phyloP scores from a whole-genome alignment of 2,888 invertebrate species.

The Tineola bisselliella region DNA sequence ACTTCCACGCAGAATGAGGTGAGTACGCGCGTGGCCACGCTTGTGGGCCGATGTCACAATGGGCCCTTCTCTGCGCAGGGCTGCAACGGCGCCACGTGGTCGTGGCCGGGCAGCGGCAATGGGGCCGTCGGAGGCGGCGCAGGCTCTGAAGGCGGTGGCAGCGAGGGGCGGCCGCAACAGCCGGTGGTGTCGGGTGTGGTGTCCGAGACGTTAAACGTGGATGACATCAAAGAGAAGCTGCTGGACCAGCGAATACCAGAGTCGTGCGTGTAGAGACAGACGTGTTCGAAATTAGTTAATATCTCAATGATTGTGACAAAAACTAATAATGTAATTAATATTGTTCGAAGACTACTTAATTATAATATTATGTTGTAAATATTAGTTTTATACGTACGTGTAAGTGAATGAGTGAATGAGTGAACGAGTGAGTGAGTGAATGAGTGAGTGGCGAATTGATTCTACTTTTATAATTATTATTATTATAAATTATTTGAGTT shows the following conservation, averaged over 20 bases:
- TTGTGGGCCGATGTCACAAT: too few relatives aligned
- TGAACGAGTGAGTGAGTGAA: conserved; percentile 40
- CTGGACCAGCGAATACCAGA: conserved; percentile 89
- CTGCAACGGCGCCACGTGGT: conserved; percentile 28
- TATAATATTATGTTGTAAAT: background rate
- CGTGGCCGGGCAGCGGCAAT: conserved; percentile 64
- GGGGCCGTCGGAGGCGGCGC: conserved; percentile 31
- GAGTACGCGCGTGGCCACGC: too few relatives aligned
- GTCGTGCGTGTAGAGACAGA: conserved; percentile 75
- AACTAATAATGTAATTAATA: too few relatives aligned
- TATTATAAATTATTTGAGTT: conserved; percentile 32
- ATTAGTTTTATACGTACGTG: too few relatives aligned
- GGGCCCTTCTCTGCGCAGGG: too few relatives aligned
- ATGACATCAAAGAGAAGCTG: conserved; percentile 87
- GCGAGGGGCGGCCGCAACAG: background rate
- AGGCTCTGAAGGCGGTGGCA: conserved; percentile 28
- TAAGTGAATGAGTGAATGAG: too few relatives aligned
- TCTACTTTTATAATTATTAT: conserved; percentile 27
- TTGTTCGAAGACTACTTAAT: too few relatives aligned
- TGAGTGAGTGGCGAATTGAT: conserved; percentile 47
- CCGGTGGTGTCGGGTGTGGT: conserved; percentile 16
- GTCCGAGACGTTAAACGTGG: conserved; percentile 71
- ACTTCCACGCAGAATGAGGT: background rate
- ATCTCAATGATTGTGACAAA: too few relatives aligned
- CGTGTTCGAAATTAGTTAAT: background rate